Percentiles rank a stretch among this genome's conserved stretches.
These are phyloP conservation scores for Natrix natrix DNA, from an alignment of 2,797 vertebrate species.

Conservation along the genomic window DNA sequence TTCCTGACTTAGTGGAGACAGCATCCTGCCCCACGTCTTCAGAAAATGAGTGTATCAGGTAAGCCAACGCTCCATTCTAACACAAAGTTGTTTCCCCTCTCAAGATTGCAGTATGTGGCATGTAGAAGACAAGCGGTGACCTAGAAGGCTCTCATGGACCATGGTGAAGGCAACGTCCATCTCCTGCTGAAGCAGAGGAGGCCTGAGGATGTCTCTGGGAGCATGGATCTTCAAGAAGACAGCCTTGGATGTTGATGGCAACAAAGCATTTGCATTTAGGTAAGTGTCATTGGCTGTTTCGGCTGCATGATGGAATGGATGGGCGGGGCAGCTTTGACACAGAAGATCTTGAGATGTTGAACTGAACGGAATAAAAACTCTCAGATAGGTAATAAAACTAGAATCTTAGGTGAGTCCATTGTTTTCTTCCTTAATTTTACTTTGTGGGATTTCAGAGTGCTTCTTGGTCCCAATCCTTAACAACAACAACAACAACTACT, in stretches of 20 bases:
- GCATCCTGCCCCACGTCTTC: no score
- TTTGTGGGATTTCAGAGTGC: not conserved
- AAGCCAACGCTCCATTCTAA: not conserved
- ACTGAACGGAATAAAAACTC: not conserved
- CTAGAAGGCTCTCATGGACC: not conserved
- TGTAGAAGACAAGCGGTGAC: not conserved
- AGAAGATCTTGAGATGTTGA: not conserved
- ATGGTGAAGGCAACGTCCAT: not conserved
- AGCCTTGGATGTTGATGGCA: not conserved
- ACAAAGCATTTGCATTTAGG: not conserved
- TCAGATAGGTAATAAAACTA: not conserved
- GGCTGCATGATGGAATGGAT: no score
- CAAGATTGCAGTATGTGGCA: not conserved
- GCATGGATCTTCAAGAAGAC: no score
- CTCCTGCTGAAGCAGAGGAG: not conserved
- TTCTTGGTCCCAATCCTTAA: not conserved
- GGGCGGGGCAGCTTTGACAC: not conserved
- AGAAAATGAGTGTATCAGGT: no score
- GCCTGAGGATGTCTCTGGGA: not conserved
- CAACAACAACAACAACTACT: no score
- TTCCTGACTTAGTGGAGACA: no score
- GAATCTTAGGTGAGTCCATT: not conserved
- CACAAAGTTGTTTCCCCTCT: not conserved
- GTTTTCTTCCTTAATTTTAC: not conserved
- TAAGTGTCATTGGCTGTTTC: not conserved